A percentile compares a stretch with the other conserved stretches of the same genome.
Conservation (phyloP, 1,140 invertebrate genomes). For the Drosophila triauraria region DNA sequence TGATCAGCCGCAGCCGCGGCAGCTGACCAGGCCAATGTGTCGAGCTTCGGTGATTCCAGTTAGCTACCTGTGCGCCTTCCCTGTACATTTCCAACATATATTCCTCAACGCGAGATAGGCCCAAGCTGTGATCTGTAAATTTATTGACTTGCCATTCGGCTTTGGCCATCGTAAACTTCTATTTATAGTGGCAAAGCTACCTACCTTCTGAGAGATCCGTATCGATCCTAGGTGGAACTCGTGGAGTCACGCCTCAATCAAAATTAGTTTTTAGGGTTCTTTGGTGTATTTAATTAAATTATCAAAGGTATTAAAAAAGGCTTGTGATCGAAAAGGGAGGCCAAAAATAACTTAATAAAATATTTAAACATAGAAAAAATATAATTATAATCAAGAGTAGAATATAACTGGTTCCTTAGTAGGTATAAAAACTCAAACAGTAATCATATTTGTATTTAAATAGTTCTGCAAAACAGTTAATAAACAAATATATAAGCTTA, state of each 20-base stretch:
- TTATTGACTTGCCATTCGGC: slow-evolving; percentile 46
- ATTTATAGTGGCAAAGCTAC: slow-evolving; percentile 29
- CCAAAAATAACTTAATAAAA: background rate
- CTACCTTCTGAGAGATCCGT: slow-evolving; percentile 9
- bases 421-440: too few relatives aligned
- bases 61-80: slow-evolving; percentile 22
- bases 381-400: background rate
- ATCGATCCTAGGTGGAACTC: slow-evolving; percentile 19
- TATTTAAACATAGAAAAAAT: background rate
- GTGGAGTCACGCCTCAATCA: slow-evolving; percentile 31
- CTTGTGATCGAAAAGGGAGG: slow-evolving; percentile 14
- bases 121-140: slow-evolving; percentile 30
- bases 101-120: slow-evolving; percentile 16
- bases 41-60: slow-evolving; percentile 56
- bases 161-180: slow-evolving; percentile 39
- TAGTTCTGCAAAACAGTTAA: too few relatives aligned
- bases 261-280: slow-evolving; percentile 8
- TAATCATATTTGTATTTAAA: too few relatives aligned
- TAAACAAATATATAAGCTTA: background rate
- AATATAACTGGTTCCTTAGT: too few relatives aligned
- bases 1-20: slow-evolving; percentile 49
- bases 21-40: slow-evolving; percentile 54
- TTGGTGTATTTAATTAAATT: slow-evolving; percentile 40
- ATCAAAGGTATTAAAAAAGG: slow-evolving; percentile 23
- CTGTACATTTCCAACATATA: background rate